These are phyloP conservation scores for Venustoraphidia nigricollis DNA, from an alignment of 2,888 invertebrate species.

Conservation along the genomic window DNA sequence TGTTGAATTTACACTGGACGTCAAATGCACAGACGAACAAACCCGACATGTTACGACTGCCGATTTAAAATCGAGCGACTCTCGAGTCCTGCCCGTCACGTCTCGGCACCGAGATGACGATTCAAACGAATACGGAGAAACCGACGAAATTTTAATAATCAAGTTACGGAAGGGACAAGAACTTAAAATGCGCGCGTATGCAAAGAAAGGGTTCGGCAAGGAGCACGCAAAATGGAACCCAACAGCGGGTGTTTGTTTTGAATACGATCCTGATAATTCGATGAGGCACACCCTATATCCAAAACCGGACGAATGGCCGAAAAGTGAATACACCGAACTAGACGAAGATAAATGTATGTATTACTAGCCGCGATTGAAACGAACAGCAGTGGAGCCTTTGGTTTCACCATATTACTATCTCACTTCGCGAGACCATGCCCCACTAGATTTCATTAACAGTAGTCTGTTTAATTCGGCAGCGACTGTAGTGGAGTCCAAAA, in stretches of 20 bases:
- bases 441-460: too few relatives aligned
- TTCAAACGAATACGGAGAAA: conserved; percentile 84
- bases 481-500: too few relatives aligned
- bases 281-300: conserved; percentile 92
- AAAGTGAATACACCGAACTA: conserved; percentile 89
- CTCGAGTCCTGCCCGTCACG: conserved; percentile 83
- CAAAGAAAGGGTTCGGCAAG: conserved; percentile 92
- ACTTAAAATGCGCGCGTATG: conserved; percentile 85
- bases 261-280: conserved; percentile 97
- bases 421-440: too few relatives aligned
- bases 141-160: conserved; percentile 69
- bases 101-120: conserved; percentile 86
- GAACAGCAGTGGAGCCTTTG: too few relatives aligned
- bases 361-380: too few relatives aligned
- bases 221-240: conserved; percentile 99
- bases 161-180: conserved; percentile 76
- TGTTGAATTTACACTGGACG: conserved; percentile 93
- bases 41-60: conserved; percentile 94
- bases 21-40: conserved; percentile 86
- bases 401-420: too few relatives aligned
- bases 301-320: conserved; percentile 98
- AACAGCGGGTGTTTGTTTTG: conserved; percentile 94
- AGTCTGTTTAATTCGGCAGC: too few relatives aligned
- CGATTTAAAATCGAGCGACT: conserved; percentile 84
- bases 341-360: conserved; percentile 73